Evolutionary conservation across 2,113 vertebrate species (phyloP).

Genomic region (Ochotona princeps): DNA sequence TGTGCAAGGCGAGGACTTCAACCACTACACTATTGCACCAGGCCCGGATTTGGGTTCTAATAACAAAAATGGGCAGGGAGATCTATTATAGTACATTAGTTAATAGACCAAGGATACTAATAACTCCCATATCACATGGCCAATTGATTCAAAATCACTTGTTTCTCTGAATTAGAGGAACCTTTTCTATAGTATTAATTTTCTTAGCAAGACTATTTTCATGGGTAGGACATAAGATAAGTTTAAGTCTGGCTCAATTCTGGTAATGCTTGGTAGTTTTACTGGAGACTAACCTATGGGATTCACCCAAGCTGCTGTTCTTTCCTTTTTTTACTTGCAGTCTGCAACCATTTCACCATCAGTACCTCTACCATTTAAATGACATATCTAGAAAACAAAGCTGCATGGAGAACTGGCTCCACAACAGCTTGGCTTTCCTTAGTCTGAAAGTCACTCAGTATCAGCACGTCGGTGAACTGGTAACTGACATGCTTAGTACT

Average conservation of each 20-base stretch:
- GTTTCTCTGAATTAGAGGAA: constrained; percentile 30
- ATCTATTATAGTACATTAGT: constrained; percentile 36
- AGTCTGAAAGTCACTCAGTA: neutral
- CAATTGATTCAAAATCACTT: constrained; percentile 17
- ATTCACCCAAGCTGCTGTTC: neutral
- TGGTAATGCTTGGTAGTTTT: constrained; percentile 4
- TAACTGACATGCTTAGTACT: neutral
- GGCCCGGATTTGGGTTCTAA: constrained; percentile 3
- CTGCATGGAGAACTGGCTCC: neutral
- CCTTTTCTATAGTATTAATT: neutral
- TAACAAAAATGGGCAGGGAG: constrained; percentile 29
- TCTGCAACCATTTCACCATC: neutral
- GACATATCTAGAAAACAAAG: neutral
- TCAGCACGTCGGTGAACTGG: accelerated
- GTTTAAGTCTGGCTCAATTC: neutral
- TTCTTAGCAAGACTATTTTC: constrained; percentile 30
- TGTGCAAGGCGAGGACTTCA: too few relatives aligned
- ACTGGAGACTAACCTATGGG: neutral
- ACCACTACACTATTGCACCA: too few relatives aligned
- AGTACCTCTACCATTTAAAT: neutral
- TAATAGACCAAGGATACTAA: constrained; percentile 10
- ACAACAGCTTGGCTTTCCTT: neutral
- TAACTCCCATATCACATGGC: neutral
- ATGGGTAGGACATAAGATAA: neutral
- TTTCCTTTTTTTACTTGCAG: constrained; percentile 20